Evolutionary conservation across 1,140 invertebrate species (phyloP).

Genomic region (Apis laboriosa): DNA sequence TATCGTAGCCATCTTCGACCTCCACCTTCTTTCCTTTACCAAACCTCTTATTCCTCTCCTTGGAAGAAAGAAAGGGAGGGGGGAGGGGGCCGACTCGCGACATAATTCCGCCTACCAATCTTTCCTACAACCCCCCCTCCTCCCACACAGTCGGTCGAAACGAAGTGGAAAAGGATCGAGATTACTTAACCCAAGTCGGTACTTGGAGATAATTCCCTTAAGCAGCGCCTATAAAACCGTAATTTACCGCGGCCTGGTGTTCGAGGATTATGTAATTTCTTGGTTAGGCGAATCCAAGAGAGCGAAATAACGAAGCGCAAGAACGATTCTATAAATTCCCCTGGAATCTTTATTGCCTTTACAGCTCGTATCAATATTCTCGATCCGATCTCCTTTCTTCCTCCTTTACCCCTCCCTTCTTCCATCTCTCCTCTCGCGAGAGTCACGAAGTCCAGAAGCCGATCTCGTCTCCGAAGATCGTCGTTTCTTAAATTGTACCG

Average conservation of each 20-base stretch:
- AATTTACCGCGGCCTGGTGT: constrained; percentile 13
- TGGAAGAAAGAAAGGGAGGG: too few species aligned
- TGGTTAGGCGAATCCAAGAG: not conserved
- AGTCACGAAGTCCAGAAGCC: constrained; percentile 12
- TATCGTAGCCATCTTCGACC: constrained; percentile 36
- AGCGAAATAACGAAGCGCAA: constrained; percentile 12
- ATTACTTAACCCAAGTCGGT: not conserved
- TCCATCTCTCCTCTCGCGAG: not conserved
- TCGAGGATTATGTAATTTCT: constrained; percentile 21
- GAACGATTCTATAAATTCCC: constrained; percentile 41
- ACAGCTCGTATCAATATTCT: not conserved
- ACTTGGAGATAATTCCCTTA: not conserved
- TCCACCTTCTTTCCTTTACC: not conserved
- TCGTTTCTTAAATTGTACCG: too few species aligned
- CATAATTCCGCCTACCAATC: not conserved
- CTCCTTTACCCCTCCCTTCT: not conserved
- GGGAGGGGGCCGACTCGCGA: not conserved
- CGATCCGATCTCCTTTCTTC: constrained; percentile 26
- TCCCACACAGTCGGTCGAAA: not conserved
- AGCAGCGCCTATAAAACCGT: not conserved
- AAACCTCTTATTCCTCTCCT: not conserved
- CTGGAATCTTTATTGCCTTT: constrained; percentile 19
- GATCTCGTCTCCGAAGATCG: too few species aligned
- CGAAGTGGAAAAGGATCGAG: not conserved
- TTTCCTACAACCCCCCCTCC: not conserved